A percentile compares a stretch with the other conserved stretches of the same genome.
These are phyloP conservation scores for Prunella fulvescens DNA, from an alignment of 2,113 vertebrate genomes.

Conservation along the genomic window DNA sequence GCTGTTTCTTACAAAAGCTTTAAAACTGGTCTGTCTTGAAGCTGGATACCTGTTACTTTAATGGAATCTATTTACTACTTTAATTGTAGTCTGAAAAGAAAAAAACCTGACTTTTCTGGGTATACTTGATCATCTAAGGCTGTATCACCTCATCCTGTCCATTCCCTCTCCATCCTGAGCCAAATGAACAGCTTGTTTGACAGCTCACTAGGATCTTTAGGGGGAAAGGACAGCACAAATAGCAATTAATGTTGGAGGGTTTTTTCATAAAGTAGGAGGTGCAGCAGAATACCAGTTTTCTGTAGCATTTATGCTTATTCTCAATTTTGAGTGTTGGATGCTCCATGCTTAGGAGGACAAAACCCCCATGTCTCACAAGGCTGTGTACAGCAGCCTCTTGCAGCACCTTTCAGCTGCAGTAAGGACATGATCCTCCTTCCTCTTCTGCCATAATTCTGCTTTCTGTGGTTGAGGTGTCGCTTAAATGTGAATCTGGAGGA, in stretches of 20 bases:
- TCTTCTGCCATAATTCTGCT: neutral
- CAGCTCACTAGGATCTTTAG: neutral
- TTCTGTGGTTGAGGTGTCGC: neutral
- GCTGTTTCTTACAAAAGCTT: constrained; percentile 11
- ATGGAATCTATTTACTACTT: neutral
- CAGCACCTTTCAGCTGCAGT: neutral
- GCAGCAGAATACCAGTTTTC: neutral
- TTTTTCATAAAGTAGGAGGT: neutral
- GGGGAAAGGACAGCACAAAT: neutral
- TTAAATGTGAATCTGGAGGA: neutral
- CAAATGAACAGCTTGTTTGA: neutral
- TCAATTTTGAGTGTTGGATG: neutral
- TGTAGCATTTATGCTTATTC: neutral
- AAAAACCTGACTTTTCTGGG: neutral
- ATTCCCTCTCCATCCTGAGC: neutral
- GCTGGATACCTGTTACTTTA: neutral
- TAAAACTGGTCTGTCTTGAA: constrained; percentile 1
- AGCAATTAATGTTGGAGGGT: neutral
- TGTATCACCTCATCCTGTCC: neutral
- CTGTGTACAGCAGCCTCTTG: neutral
- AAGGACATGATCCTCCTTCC: neutral
- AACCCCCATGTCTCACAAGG: neutral
- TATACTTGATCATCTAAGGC: neutral
- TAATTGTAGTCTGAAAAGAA: neutral
- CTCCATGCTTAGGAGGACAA: neutral